Evolutionary conservation across 2,113 vertebrate species (phyloP), one percentile per base, ranked within the genome.

Genomic region (Hiodon alosoides): DNA sequence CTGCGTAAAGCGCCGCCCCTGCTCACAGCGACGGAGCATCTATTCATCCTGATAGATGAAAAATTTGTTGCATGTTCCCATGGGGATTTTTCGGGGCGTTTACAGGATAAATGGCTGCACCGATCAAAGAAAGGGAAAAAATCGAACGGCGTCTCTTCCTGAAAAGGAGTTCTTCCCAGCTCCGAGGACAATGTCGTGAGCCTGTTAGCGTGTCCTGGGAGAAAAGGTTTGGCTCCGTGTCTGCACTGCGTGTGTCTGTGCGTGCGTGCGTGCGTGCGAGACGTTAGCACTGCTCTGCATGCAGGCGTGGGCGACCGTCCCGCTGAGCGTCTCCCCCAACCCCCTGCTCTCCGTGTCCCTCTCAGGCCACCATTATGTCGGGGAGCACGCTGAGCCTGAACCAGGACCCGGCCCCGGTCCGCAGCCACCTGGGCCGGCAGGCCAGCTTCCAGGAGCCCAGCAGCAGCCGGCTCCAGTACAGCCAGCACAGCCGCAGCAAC

Each of bases 361-460:
- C 52, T n/a, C 54, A 99, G 97, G 97, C 97, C 67, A 97, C 96
- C 82, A 99, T 98, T 85, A 98, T 99, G 97, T 98, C 96, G 70
- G 97, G 97, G 84, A 98, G 96, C 85, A 96, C 92, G 72, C 86
- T 98, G 86, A 98, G 96, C 83, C 87, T 99, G 90, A 97, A 98
- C 86, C 95, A 97, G 2, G 95, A 97, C 78, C 92, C 92, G 52
- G 82, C 92, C 8, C 89, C 91, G 1, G 79, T 89, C 73, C 94
- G 95, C 73, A 94, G 88, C 85, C 94, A 94, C 5, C 91, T 99
- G 83, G 96, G 95, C 71, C 90, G 97, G 57, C 97, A 99, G 89
- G 93, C 95, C 76, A 99, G 97, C 87, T 98, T 99, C 87, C 97
- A 99, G 88, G 97, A 99, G 69, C 93, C 94, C 79, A 93, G 94